Evolutionary conservation across 2,113 vertebrate genomes (phyloP), one percentile per base, ranked within the genome.

Genomic region (Halichoerus grypus): DNA sequence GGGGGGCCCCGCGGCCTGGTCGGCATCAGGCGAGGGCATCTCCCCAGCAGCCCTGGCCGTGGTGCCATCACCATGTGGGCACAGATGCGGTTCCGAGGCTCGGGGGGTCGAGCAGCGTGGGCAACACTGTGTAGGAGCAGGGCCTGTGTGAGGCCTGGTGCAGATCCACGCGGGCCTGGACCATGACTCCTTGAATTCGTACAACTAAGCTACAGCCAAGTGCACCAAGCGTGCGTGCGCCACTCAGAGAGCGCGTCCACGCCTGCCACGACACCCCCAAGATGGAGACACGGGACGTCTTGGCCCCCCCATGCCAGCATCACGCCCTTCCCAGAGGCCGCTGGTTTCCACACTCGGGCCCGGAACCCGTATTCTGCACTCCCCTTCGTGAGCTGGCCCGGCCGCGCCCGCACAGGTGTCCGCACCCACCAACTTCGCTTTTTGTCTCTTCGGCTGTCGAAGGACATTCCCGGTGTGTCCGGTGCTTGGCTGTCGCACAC

Each of bases 221-320:
- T 0, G 1, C 6, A 5, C 57, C 18, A 3, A 10, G 22, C 1
- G 1, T 2, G 3, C 21, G 19, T 0, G 1, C 5, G 4, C 49
- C 2, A 39, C 42, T 61, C 1, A 28, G 42, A 4, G 55, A 3
- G 55, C 18, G 3, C 0, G 33, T 33, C 5, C 12, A 1, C 33
- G 3, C 4, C 42, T 2, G 42, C 24, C 42, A 1, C 2, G 24
- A 28, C 1, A 12, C 55, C 19, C 39, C 39, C 0, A 3, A 63
- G 87, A 15, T 0, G 8, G 28, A 55, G 57, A 28, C 0, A 0
- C 0, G 2, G 31, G 46, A 5, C 0, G 1, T 42, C n/a, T 11
- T 4, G 7, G 9, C n/a, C 1, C 71, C 82, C 14, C 49, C 12
- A 28, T 2, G 36, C 16, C 14, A 7, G n/a, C 24, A 53, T 14